Base-by-base conservation (phyloP, 2,888 invertebrate genomes). In the Helleia helle region DNA sequence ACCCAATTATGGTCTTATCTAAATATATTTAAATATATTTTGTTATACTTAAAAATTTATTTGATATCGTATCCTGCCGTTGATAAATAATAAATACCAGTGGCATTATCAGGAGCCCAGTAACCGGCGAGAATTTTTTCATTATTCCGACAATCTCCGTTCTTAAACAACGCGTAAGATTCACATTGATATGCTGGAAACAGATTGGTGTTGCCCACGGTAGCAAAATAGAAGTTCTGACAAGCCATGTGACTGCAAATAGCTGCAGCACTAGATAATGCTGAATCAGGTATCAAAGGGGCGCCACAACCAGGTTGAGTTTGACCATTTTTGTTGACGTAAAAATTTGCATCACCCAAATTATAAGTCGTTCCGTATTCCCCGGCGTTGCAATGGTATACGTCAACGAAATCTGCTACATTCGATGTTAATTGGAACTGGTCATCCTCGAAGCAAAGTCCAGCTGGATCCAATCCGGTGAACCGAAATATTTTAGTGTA, bases 301-400 rank as follows among this genome's bases (percentile, higher is more conserved):
- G 68, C 74, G 0, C 61, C 66, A 51, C 88, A 88, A 12, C 87
- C 79, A 0, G 89, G 88, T 54, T 90, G 89, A 0, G 75, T 60
- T 6, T 58, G 59, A 0, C 89, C 89, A 24, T 87, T n/a, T n/a
- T n/a, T 86, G 52, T 89, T 89, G 1, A 87, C 76, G 51, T 86
- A 87, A 58, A 88, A 88, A 56, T 89, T 88, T 2, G 86, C 65
- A 36, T 87, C 87, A 1, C 86, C 89, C 22, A 88, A 56, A 1
- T 86, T 77, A 39, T 73, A 73, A 0, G 72, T 71, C 1, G 84
- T 76, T 1, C 87, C 87, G 1, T 87, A 56, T 0, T 71, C 73
- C 6, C 87, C 88, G 40, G 85, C 85, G 47, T 88, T 88, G 18
- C 89, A 89, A 54, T 89, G 89, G 46, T 88, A 81, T 0, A 87